Percentiles rank a stretch among this genome's conserved stretches.
Conservation (phyloP, 2,797 vertebrate species). For the Thaleichthys pacificus region DNA sequence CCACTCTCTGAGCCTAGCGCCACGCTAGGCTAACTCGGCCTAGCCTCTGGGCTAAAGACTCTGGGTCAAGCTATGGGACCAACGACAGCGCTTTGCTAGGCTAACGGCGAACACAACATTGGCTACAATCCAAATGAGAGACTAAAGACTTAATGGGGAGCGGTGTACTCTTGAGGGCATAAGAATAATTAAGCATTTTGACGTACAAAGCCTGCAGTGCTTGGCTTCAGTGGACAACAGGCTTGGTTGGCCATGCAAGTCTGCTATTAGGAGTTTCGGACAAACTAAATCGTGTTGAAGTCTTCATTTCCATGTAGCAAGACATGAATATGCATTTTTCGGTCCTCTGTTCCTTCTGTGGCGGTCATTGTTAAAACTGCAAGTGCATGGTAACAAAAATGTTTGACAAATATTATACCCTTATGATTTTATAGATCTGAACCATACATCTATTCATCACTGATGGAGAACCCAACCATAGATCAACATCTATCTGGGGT, state of each 20-base stretch:
- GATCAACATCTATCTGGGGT: slow-evolving; percentile 15
- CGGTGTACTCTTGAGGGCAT: slow-evolving; percentile 62
- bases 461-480: not conserved
- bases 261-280: slow-evolving; percentile 38
- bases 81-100: slow-evolving; percentile 17
- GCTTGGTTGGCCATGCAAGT: slow-evolving; percentile 40
- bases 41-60: not conserved
- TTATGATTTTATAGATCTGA: slow-evolving; percentile 52
- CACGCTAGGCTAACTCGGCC: not conserved
- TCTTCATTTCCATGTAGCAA: slow-evolving; percentile 40
- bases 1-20: slow-evolving; percentile 64
- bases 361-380: slow-evolving; percentile 62
- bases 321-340: slow-evolving; percentile 39
- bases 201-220: slow-evolving; percentile 19
- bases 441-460: not conserved
- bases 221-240: not conserved
- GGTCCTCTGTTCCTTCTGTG: slow-evolving; percentile 46
- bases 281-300: slow-evolving; percentile 49
- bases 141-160: slow-evolving; percentile 49
- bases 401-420: slow-evolving; percentile 65
- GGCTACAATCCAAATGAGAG: slow-evolving; percentile 45
- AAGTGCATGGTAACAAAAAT: slow-evolving; percentile 76
- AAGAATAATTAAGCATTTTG: slow-evolving; percentile 45
- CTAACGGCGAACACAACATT: slow-evolving; percentile 20
- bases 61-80: slow-evolving; percentile 23